Conservation (phyloP, 2,797 vertebrate species). For the Siniperca scherzeri region DNA sequence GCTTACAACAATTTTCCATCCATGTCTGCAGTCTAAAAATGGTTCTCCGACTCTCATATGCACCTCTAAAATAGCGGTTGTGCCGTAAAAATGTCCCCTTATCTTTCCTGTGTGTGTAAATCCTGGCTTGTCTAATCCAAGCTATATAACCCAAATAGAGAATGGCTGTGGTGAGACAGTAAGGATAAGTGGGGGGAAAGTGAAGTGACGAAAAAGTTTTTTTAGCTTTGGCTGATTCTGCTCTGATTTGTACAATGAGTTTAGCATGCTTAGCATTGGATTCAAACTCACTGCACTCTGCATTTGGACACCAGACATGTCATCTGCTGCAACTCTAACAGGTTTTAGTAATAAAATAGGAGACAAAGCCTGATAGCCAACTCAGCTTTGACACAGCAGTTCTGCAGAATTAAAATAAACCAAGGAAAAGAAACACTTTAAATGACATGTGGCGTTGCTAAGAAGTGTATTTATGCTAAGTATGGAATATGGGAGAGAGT, state of each 20-base stretch:
- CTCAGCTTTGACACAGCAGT: neutral
- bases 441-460: neutral
- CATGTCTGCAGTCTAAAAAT: conserved; percentile 76
- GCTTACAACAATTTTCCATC: conserved; percentile 82
- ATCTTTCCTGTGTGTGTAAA: conserved; percentile 82
- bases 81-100: conserved; percentile 82
- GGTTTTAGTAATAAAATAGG: conserved; percentile 4
- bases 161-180: conserved; percentile 66
- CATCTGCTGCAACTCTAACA: conserved; percentile 18
- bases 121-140: conserved; percentile 69
- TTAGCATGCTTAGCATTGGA: conserved; percentile 13
- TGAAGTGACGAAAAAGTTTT: conserved; percentile 9
- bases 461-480: neutral
- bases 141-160: conserved; percentile 58
- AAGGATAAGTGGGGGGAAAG: conserved; percentile 44
- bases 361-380: conserved; percentile 10
- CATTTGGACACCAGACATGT: conserved; percentile 3
- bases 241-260: conserved; percentile 15
- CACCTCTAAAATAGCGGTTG: conserved; percentile 67
- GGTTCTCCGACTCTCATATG: conserved; percentile 46
- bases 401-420: conserved; percentile 4
- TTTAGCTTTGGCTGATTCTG: neutral
- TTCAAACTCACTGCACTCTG: neutral
- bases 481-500: conserved; percentile 1
- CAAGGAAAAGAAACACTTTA: neutral